Evolutionary conservation across 2,888 invertebrate genomes (phyloP), one percentile per base, ranked within the genome.

Genomic region (Andrena hattorfiana): DNA sequence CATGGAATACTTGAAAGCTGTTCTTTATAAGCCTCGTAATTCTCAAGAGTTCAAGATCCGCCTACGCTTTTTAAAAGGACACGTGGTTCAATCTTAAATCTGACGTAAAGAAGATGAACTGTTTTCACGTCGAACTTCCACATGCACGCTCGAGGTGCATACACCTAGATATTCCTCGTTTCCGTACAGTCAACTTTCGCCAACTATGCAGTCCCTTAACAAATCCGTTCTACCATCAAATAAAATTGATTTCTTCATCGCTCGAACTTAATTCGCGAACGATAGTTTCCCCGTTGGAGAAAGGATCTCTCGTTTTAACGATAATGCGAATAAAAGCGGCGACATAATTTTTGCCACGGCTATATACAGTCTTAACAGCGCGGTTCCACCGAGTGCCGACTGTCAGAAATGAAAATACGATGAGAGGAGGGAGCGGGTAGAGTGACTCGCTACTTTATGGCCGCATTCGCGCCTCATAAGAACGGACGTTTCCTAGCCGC

Each of bases 391-490:
- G 51, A 71, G 20, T 59, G 13, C 7, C 16, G 42, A 48, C 42
- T 60, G 70, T 48, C 48, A 23, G 54, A 20, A 32, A 80, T 51
- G 70, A 70, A 71, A 67, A 71, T 80, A 51, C 30, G 80, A 59
- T 10, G 70, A 16, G 42, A 67, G 60, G 42, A 64, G 70, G 16
- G 42, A 26, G 26, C 10, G 62, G 6, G 30, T 6, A 26, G 20
- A 59, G 35, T 30, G 64, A 67, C 66, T 70, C 69, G 51, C 59
- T 67, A 48, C 42, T 79, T 80, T 79, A 79, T 54, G 13, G 35
- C 10, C 48, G 60, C 10, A 62, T 71, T 80, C 81, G 49, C 80
- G 70, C 66, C 42, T 80, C 66, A 32, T 62, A 67, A 79, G 80
- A 51, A 79, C 66, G 20, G 66, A 71, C 66, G 30, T 70, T 78